Base-by-base conservation (phyloP, 2,797 vertebrate genomes). In the Pampus argenteus region DNA sequence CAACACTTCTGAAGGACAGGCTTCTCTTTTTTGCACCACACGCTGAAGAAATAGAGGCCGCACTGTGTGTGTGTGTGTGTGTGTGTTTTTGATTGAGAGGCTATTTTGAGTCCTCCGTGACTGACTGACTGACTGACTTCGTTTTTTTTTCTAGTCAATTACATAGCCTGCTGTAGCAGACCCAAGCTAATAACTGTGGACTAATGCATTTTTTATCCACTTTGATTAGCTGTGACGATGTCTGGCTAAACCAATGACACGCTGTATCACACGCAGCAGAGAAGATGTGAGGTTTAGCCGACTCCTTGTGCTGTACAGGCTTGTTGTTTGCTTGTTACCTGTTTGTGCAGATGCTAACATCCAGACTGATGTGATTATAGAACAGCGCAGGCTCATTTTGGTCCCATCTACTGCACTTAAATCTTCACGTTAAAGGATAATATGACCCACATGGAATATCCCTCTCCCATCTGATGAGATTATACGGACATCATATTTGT, bases 1-100 rank as follows among this genome's bases (percentile, higher is more conserved):
- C 78, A 91, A 79, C 86, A 85, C 80, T 88, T 90, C 76, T 88
- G 83, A 84, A 76, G 87, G 76, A 91, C 82, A 83, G 77, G 38
- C 78, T 65, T 86, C 85, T 88, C 80, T 87, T 90, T 90, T 90
- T 91, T 88, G 79, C 76, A 78, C 73, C 77, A 60, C 81, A 87
- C 7, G 44, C 66, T 71, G 73, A 77, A 82, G 88, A 90, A 86
- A 92, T 80, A 90, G 90, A 90, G 78, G 70, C 70, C 63, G 52
- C 82, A 50, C 74, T 91, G 81, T 82, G 40, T 68, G 66, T 74
- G 52, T 69, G 38, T 70, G 70, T 76, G 42, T 67, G 48, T 75
- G 61, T 66, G 75, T 55, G 81, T 71, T 66, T 70, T 67, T 76
- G 80, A 84, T 86, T 76, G 54, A 76, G 72, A 73, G 51, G 77